phyloP scores from a whole-genome alignment of 2,797 vertebrate species.

The Alauda arvensis region DNA sequence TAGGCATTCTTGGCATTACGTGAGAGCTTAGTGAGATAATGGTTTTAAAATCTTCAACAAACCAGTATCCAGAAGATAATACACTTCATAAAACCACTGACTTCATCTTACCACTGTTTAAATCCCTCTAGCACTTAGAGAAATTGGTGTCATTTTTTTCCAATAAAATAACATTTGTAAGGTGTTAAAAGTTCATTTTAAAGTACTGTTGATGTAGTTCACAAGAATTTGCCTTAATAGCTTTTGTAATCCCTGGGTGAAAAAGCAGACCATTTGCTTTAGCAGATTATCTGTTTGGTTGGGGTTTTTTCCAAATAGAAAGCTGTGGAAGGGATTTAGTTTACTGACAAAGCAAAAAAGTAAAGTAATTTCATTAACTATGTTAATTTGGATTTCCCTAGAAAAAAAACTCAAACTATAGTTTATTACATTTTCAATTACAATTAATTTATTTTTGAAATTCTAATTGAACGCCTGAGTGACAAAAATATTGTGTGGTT shows the following conservation, averaged over 20 bases:
- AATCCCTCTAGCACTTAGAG: slow-evolving; percentile 23
- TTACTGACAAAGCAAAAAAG: slow-evolving; percentile 74
- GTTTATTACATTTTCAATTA: slow-evolving; percentile 70
- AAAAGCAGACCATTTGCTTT: slow-evolving; percentile 56
- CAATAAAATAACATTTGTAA: slow-evolving; percentile 38
- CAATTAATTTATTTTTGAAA: slow-evolving; percentile 71
- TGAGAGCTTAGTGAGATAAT: slow-evolving; percentile 2
- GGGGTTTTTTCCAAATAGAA: slow-evolving; percentile 11
- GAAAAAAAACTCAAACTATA: slow-evolving; percentile 52
- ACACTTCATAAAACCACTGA: neutral
- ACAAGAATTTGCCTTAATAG: slow-evolving; percentile 56
- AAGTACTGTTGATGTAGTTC: slow-evolving; percentile 47
- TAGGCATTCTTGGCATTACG: neutral
- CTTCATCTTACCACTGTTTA: slow-evolving; percentile 6
- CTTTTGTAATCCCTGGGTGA: slow-evolving; percentile 44
- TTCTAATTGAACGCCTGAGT: slow-evolving; percentile 70
- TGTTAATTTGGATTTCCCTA: slow-evolving; percentile 64
- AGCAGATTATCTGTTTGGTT: slow-evolving; percentile 53
- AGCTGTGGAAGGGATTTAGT: slow-evolving; percentile 40
- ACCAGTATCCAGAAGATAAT: neutral
- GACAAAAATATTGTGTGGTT: neutral
- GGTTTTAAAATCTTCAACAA: neutral
- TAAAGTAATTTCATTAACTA: slow-evolving; percentile 69
- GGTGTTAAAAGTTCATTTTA: slow-evolving; percentile 59
- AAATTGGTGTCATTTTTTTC: slow-evolving; percentile 18